phyloP scores from a whole-genome alignment of 2,113 vertebrate genomes.

The Cariama cristata region DNA sequence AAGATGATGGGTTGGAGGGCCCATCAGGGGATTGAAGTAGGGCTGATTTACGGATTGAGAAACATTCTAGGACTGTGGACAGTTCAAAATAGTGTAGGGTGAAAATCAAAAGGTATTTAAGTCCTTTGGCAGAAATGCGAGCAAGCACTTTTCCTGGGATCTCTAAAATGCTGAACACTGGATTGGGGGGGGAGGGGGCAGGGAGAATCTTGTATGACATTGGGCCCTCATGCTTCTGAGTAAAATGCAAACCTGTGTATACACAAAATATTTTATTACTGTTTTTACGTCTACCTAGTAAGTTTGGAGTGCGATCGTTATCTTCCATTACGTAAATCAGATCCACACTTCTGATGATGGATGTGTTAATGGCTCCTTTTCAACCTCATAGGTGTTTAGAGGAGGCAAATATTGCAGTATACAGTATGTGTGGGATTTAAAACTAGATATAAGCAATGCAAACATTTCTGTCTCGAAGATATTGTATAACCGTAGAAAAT shows the following conservation, averaged over 20 bases:
- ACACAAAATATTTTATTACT: constrained; percentile 14
- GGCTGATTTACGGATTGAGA: background rate
- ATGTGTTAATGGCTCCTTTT: constrained; percentile 29
- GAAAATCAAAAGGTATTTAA: constrained; percentile 10
- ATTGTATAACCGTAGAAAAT: background rate
- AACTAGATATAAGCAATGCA: constrained; percentile 14
- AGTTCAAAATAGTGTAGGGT: background rate
- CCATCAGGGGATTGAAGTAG: background rate
- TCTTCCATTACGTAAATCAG: constrained; percentile 48
- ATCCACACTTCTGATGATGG: background rate
- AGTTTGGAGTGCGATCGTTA: constrained; percentile 17
- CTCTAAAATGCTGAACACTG: background rate
- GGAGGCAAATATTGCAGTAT: constrained; percentile 30
- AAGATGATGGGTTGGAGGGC: background rate
- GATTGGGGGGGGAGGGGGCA: background rate
- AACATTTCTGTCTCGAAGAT: background rate
- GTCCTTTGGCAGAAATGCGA: background rate
- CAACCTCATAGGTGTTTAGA: constrained; percentile 39
- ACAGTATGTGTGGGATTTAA: constrained; percentile 12
- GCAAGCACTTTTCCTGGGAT: background rate
- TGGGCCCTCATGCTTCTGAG: background rate
- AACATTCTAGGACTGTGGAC: background rate
- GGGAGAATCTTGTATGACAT: background rate
- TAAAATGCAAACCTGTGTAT: background rate
- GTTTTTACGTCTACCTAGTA: background rate